Evolutionary conservation across 2,113 vertebrate genomes (phyloP), one percentile per base, ranked within the genome.

Genomic region (Pseudopodoces humilis): DNA sequence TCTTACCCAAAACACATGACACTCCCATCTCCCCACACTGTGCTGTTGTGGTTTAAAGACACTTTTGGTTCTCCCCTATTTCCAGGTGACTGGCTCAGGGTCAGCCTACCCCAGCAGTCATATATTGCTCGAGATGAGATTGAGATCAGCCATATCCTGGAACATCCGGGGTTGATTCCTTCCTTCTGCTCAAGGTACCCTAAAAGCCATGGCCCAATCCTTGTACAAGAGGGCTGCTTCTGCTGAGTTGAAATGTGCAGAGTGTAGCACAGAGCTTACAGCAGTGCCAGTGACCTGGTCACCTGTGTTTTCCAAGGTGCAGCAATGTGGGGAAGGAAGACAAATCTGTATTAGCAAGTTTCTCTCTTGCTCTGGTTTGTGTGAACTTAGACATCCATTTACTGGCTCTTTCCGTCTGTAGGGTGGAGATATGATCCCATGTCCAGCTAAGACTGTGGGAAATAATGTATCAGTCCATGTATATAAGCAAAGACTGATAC

Each of bases 171-270:
- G 3, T 16, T 33, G 19, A 27, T 17, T 58, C 27, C 17, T 30
- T 83, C 80, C 23, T 27, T 39, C 39, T 59, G 22, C 23, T n/a
- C 27, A 13, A 41, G 52, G 25, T 19, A 18, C n/a, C 5, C 6
- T 20, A 44, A 90, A 77, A 90, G 24, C 47, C 31, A 30, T 0
- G 0, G 14, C 63, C 44, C 0, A 0, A 67, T 30, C 30, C 43
- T 77, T 43, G 39, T 46, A 5, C 21, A 14, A 14, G 10, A 46
- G n/a, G 8, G 35, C 58, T 47, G 53, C 46, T 84, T 64, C 69
- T 52, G 30, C 5, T 2, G 30, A 31, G 31, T 53, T 83, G n/a
- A 47, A 28, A 71, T 30, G 39, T 41, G 22, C 49, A 15, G 15
- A 27, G 24, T 18, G 16, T 10, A 31, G 15, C 17, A 5, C 55